These are phyloP conservation scores for Mareca penelope DNA, from an alignment of 2,797 vertebrate species.

Conservation along the genomic window DNA sequence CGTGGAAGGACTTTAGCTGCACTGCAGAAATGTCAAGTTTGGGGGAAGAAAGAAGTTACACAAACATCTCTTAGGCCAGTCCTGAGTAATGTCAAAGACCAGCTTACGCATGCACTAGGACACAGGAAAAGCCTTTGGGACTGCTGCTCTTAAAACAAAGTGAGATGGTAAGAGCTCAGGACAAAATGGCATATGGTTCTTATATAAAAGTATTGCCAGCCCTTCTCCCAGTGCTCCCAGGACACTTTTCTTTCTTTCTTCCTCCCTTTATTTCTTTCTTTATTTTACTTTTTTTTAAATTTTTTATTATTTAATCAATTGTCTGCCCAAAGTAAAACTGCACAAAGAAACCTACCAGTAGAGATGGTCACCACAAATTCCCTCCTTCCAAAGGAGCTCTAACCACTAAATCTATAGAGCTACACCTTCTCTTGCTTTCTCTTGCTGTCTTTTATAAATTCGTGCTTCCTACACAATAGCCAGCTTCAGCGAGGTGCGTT, in stretches of 20 bases:
- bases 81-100: neutral
- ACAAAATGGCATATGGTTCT: neutral
- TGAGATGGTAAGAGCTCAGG: neutral
- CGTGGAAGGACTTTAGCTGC: neutral
- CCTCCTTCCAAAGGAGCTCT: neutral
- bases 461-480: neutral
- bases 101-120: neutral
- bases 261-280: no score
- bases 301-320: neutral
- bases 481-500: neutral
- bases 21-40: neutral
- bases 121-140: neutral
- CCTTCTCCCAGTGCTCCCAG: conserved; percentile 5
- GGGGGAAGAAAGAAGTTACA: neutral
- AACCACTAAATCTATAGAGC: neutral
- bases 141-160: neutral
- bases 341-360: neutral
- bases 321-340: neutral
- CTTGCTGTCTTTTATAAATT: neutral
- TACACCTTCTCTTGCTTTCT: neutral
- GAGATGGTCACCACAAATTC: neutral
- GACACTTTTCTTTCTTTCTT: neutral
- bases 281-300: neutral
- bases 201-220: neutral
- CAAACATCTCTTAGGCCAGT: neutral